Conservation (phyloP, 2,113 vertebrate species). For the Mola mola region DNA sequence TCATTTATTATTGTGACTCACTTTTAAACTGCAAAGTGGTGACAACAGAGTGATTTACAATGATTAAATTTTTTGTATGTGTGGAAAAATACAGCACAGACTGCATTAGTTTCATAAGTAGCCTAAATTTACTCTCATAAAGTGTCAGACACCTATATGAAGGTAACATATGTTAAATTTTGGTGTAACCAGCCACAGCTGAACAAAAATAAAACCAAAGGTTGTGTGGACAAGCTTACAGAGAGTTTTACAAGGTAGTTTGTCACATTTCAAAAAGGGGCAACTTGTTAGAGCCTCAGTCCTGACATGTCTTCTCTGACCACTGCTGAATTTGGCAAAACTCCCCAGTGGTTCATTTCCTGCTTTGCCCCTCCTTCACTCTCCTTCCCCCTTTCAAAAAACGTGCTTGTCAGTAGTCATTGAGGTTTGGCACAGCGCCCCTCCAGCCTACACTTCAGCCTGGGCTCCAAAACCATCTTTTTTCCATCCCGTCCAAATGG, state of each 20-base stretch:
- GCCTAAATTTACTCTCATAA: too few relatives aligned
- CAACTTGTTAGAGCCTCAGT: conserved; percentile 28
- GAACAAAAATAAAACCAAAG: not conserved
- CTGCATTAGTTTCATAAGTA: too few relatives aligned
- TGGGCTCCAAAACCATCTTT: conserved; percentile 59
- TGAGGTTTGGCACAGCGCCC: conserved; percentile 69
- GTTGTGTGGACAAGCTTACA: not conserved
- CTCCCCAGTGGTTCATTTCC: conserved; percentile 72
- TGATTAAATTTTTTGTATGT: too few relatives aligned
- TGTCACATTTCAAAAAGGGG: conserved; percentile 1
- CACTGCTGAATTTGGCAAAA: conserved; percentile 66
- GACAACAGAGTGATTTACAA: too few relatives aligned
- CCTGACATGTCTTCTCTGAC: conserved; percentile 28
- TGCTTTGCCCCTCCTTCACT: conserved; percentile 35
- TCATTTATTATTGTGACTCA: too few relatives aligned
- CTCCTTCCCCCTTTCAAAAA: conserved; percentile 51
- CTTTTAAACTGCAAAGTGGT: too few relatives aligned
- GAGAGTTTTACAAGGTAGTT: not conserved
- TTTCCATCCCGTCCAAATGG: conserved; percentile 64
- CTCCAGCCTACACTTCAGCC: conserved; percentile 74
- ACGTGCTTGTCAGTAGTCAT: conserved; percentile 64
- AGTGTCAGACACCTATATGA: too few relatives aligned
- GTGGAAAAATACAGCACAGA: too few relatives aligned
- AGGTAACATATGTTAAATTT: too few relatives aligned
- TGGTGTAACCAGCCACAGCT: not conserved